Evolutionary conservation across 2,113 vertebrate genomes (phyloP), one percentile per base, ranked within the genome.

Genomic region (Sinocyclocheilus maitianheensis): DNA sequence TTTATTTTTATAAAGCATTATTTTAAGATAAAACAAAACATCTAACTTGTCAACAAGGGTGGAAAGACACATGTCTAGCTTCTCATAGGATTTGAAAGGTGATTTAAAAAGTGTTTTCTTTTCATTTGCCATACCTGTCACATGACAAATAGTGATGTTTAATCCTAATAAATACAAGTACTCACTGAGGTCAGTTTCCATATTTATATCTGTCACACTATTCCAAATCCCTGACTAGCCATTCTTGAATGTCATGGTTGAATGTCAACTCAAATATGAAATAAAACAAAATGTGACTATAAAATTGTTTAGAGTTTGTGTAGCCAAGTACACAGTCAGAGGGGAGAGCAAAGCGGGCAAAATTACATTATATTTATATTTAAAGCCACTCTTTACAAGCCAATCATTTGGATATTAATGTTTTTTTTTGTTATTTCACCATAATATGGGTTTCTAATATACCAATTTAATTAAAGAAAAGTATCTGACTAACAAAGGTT

Each of bases 251-350:
- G 43, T 43, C 43, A 43, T 43, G 65, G 65, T 77, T 81, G 76
- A 85, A 87, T 87, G 63, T 85, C 34, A 51, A 46, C 60, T 77
- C 76, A 65, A 81, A 85, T 16, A 81, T 16, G 26, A 65, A 37
- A 60, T 26, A 76, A 84, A 37, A 60, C 24, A 76, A 84, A 48
- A 48, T 12, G 12, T 48, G 18, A 67, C 79, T 67, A 81, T 60
- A 60, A 60, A 60, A 60, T 22, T 4, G 8, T 81, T 81, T 12
- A 48, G 46, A 11, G 40, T 16, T 53, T 51, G 24, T 77, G 75
- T 77, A 79, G 77, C 53, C 13, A 79, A 60, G 67, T 72, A 24
- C 46, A 71, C 55, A 51, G 46, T 81, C 79, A 81, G 30, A 48
- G 7, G 16, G 40, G 0, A 26, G 34, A 65, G 62, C 62, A 10